phyloP scores from a whole-genome alignment of 1,140 invertebrate genomes.

The Conus ventricosus region DNA sequence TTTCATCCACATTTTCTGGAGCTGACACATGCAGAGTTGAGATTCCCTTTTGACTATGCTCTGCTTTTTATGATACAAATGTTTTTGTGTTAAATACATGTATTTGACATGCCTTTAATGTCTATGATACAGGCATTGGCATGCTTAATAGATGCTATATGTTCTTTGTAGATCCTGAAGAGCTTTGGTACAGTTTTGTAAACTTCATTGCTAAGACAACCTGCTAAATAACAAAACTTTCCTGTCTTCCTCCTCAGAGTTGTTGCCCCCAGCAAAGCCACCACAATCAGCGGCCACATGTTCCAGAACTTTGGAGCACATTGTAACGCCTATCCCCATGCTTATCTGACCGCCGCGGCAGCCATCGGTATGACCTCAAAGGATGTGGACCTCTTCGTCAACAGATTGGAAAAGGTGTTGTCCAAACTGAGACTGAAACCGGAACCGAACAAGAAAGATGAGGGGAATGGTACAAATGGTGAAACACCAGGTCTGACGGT shows the following conservation, averaged over 20 bases:
- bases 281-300: constrained; percentile 55
- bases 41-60: too few relatives aligned
- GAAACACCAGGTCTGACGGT: background rate
- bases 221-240: too few relatives aligned
- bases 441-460: background rate
- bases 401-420: constrained; percentile 79
- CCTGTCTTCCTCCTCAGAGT: constrained; percentile 63
- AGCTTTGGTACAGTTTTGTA: too few relatives aligned
- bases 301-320: constrained; percentile 83
- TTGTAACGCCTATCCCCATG: constrained; percentile 79
- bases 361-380: constrained; percentile 82
- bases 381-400: constrained; percentile 82
- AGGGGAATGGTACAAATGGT: background rate
- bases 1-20: too few relatives aligned
- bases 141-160: too few relatives aligned
- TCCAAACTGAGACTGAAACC: constrained; percentile 43
- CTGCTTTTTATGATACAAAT: too few relatives aligned
- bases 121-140: too few relatives aligned
- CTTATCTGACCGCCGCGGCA: constrained; percentile 84
- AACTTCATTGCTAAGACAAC: too few relatives aligned
- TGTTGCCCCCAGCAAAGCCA: constrained; percentile 57
- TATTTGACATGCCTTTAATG: too few relatives aligned
- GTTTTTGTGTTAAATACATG: background rate
- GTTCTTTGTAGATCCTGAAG: too few relatives aligned
- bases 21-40: too few relatives aligned